Evolutionary conservation across 2,888 invertebrate genomes (phyloP), one percentile per base, ranked within the genome.

Genomic region (Sycophila texana): DNA sequence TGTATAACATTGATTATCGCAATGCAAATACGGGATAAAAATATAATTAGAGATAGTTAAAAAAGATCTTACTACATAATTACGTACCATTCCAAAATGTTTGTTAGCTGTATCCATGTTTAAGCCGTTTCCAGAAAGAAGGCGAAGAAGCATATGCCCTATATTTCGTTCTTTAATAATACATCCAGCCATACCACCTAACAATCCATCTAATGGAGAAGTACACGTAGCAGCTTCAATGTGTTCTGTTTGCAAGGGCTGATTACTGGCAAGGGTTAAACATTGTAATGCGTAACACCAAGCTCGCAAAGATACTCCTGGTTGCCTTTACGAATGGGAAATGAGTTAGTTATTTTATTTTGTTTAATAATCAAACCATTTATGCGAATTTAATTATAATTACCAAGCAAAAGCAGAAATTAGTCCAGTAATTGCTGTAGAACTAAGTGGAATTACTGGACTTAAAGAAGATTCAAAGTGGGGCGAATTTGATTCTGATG

Each of bases 211-310:
- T 22, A 89, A 78, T 10, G 87, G 86, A 47, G 87, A 84, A 61
- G 85, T 87, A 14, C 84, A 87, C 81, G 82, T 88, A 55, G 88
- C 85, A 81, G 83, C 84, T 81, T 86, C 89, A 70, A 84, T 81
- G 74, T 85, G 83, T 73, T 88, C 86, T 47, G 86, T 84, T 74
- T 86, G 86, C 65, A 88, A 74, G 77, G 93, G 91, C 47, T 93
- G 93, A 89, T 95, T 95, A 72, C 95, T 94, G 66, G 95, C 93
- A 87, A 96, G 92, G 1, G 95, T 95, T 68, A 96, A 90, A 16
- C 94, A 94, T 87, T 96, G 95, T 89, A 96, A 93, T 0, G 95
- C 94, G 47, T 95, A 91, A 85, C 95, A 95, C 96, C 96, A 96
- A 81, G 95, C 95, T 79, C 95, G 92, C 49, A 96, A 90, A 70